Base-by-base conservation (phyloP, 2,888 invertebrate genomes). In the Drosophila fulvimacula region DNA sequence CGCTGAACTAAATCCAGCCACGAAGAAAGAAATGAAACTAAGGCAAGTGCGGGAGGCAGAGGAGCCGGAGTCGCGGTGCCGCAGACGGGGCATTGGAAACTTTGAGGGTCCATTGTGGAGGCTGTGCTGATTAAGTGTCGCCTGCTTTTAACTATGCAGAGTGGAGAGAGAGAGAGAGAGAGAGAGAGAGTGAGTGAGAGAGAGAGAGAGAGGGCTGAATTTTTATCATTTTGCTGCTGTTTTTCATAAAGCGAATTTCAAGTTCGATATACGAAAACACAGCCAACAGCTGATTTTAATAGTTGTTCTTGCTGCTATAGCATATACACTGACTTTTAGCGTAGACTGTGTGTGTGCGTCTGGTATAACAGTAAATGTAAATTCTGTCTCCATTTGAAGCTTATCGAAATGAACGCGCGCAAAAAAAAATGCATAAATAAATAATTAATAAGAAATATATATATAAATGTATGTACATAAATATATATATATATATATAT, bases 391-490 rank as follows among this genome's bases (percentile, higher is more conserved):
- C 87, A 75, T 86, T 77, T 77, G 76, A 71, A 73, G 87, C 87
- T 85, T 86, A 88, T 85, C 85, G 87, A 84, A 73, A 57, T 65
- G 74, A 84, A 84, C 72, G 83, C 85, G 84, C 85, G 88, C 88
- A 72, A 83, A 88, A 48, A 81, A 83, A 79, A 75, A 73, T 80
- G 85, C 88, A 83, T 88, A 85, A 86, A 85, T 83, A 88, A 88
- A 85, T 83, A 88, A 85, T 83, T 86, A 78, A 76, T 70, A 82
- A 78, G 39, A 76, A 72, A 66, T 38, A 51, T 38, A 61, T n/a
- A 62, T 36, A 34, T 1, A 41, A 11, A 41, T 41, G 6, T 21
- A 42, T 21, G 11, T 1, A 46, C 17, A 46, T 17, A 30, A 3
- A 17, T 6, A 48, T n/a, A 17, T 27, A n/a, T 9, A n/a, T n/a